These are phyloP conservation scores for Pedionomus torquatus DNA, from an alignment of 2,113 vertebrate genomes.

Conservation along the genomic window DNA sequence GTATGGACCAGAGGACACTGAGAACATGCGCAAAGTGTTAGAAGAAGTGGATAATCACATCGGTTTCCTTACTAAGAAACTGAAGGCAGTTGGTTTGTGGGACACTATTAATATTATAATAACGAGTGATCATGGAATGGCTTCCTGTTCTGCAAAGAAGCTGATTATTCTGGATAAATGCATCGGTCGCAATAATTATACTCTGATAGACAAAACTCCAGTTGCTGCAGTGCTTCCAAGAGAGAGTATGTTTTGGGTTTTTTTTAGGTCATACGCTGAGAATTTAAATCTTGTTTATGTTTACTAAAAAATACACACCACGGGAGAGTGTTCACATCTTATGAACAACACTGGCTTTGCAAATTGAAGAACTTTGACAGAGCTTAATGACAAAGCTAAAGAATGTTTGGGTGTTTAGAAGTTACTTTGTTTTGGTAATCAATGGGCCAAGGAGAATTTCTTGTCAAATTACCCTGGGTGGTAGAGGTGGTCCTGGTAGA, in stretches of 20 bases:
- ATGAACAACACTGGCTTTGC: too few species aligned
- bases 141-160: conserved; percentile 84
- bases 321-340: background rate
- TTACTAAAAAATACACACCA: background rate
- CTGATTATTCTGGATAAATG: conserved; percentile 86
- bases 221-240: conserved; percentile 87
- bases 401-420: background rate
- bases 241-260: conserved; percentile 72
- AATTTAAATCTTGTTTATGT: background rate
- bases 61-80: conserved; percentile 79
- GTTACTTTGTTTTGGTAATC: background rate
- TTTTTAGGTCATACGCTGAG: background rate
- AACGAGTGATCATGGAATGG: conserved; percentile 98
- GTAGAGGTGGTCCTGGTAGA: background rate
- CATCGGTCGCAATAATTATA: conserved; percentile 77
- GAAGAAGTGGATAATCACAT: conserved; percentile 84
- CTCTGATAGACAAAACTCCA: conserved; percentile 81
- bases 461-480: background rate
- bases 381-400: background rate
- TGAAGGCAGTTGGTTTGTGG: conserved; percentile 84
- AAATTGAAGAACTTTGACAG: background rate
- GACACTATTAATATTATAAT: conserved; percentile 87
- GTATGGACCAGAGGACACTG: conserved; percentile 84
- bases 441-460: background rate
- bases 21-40: conserved; percentile 80